Evolutionary conservation across 2,797 vertebrate species (phyloP).

Genomic region (Tragelaphus eurycerus): DNA sequence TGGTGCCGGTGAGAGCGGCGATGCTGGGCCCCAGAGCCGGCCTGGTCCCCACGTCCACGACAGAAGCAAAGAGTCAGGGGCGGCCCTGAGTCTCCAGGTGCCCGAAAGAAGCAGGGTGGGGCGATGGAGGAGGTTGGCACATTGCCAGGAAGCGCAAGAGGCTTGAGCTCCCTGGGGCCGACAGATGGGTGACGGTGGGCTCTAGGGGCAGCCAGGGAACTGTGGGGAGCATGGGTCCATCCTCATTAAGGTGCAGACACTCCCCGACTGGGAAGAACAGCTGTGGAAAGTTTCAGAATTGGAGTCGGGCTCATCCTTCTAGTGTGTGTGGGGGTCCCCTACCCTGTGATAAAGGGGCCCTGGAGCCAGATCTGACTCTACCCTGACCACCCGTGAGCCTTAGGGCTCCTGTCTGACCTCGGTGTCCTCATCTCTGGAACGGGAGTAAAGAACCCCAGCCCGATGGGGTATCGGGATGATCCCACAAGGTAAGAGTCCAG

Average conservation of each 20-base stretch:
- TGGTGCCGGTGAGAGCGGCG: accelerated
- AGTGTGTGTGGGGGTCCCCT: accelerated
- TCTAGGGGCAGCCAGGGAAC: background rate
- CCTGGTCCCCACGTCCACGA: accelerated
- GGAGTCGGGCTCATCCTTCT: background rate
- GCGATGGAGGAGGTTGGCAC: background rate
- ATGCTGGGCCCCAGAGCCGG: accelerated
- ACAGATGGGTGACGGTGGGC: background rate
- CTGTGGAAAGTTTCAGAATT: background rate
- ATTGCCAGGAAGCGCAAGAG: background rate
- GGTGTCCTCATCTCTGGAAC: background rate
- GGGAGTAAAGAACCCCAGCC: background rate
- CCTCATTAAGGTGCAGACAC: accelerated
- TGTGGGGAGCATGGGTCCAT: accelerated
- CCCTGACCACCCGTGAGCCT: accelerated
- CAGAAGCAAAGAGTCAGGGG: background rate
- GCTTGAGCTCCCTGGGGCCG: accelerated
- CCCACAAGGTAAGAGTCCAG: accelerated
- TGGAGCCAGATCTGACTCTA: background rate
- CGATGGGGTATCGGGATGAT: accelerated
- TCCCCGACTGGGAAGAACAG: too few species aligned
- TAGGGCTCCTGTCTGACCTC: background rate
- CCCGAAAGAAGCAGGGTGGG: background rate
- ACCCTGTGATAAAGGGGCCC: background rate
- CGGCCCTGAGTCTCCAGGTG: background rate